A percentile compares a stretch with the other conserved stretches of the same genome.
Evolutionary conservation across 2,888 invertebrate species (phyloP).

Genomic region (Heteromyza rotundicornis): DNA sequence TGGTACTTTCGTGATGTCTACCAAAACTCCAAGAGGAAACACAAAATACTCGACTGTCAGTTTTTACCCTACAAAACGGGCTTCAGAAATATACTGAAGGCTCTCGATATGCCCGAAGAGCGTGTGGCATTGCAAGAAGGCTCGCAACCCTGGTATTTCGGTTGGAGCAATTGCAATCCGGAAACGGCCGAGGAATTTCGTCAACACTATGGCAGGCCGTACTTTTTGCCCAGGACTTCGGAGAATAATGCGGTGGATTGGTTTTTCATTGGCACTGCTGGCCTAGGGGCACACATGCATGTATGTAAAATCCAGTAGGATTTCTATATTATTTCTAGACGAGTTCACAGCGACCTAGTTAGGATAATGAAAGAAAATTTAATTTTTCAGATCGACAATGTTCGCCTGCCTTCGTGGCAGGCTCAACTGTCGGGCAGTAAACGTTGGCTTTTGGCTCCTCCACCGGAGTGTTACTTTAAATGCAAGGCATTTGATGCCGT

Average conservation of each 20-base stretch:
- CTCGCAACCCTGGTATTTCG: slow-evolving; percentile 69
- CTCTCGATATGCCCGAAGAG: slow-evolving; percentile 78
- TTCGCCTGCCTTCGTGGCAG: slow-evolving; percentile 94
- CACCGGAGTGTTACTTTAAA: slow-evolving; percentile 86
- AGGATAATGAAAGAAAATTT: neutral
- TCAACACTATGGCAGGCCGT: slow-evolving; percentile 80
- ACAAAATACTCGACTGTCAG: slow-evolving; percentile 75
- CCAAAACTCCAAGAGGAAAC: slow-evolving; percentile 65
- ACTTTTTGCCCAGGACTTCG: slow-evolving; percentile 85
- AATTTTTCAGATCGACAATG: slow-evolving; percentile 83
- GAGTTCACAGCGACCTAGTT: no score
- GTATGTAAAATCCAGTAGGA: no score
- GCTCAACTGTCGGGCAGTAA: slow-evolving; percentile 91
- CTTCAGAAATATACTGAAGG: slow-evolving; percentile 78
- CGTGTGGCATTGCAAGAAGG: slow-evolving; percentile 67
- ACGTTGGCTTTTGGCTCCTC: slow-evolving; percentile 88
- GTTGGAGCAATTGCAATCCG: slow-evolving; percentile 93
- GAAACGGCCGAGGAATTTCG: slow-evolving; percentile 79
- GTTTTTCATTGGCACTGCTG: slow-evolving; percentile 97
- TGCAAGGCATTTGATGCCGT: slow-evolving; percentile 69
- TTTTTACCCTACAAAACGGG: slow-evolving; percentile 94
- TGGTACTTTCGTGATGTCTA: slow-evolving; percentile 83
- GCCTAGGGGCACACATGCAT: slow-evolving; percentile 94
- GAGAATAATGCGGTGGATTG: slow-evolving; percentile 92
- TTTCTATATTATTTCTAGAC: no score